phyloP scores from a whole-genome alignment of 2,888 invertebrate species.

The Cheilosia urbana region DNA sequence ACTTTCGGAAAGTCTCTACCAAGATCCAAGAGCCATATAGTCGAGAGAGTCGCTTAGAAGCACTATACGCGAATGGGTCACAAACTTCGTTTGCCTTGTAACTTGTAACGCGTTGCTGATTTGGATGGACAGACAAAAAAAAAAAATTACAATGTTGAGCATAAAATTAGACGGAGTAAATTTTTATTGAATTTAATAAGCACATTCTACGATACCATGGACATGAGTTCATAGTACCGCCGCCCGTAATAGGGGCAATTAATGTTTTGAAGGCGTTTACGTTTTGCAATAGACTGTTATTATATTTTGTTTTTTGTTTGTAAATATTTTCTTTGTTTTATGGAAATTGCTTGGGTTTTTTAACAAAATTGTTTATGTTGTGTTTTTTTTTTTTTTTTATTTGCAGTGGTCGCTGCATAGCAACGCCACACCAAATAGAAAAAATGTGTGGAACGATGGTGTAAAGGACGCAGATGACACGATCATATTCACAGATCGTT shows the following conservation, averaged over 20 bases:
- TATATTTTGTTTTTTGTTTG: background rate
- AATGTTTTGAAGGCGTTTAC: slow-evolving; percentile 10
- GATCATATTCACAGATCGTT: slow-evolving; percentile 77
- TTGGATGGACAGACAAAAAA: slow-evolving; percentile 23
- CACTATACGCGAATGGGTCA: slow-evolving; percentile 13
- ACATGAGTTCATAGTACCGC: slow-evolving; percentile 31
- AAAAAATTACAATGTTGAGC: slow-evolving; percentile 7
- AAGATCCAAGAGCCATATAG: background rate
- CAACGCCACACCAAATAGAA: slow-evolving; percentile 78
- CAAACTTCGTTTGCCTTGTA: background rate
- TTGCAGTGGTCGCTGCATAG: slow-evolving; percentile 81
- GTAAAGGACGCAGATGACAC: slow-evolving; percentile 75
- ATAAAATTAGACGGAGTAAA: background rate
- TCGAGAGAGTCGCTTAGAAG: background rate
- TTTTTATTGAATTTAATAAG: slow-evolving; percentile 45
- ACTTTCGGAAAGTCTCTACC: slow-evolving; percentile 28
- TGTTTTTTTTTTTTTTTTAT: slow-evolving; percentile 24
- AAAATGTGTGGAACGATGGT: slow-evolving; percentile 80
- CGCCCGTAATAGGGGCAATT: slow-evolving; percentile 29
- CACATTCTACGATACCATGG: slow-evolving; percentile 31
- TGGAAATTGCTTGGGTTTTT: background rate
- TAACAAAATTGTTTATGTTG: background rate
- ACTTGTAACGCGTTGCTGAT: slow-evolving; percentile 21
- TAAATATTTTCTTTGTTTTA: background rate
- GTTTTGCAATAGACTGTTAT: slow-evolving; percentile 19